Evolutionary conservation across 92 coral and sea anemone species (phyloP), one percentile per base, ranked within the genome.

Genomic region (Porites evermanni): DNA sequence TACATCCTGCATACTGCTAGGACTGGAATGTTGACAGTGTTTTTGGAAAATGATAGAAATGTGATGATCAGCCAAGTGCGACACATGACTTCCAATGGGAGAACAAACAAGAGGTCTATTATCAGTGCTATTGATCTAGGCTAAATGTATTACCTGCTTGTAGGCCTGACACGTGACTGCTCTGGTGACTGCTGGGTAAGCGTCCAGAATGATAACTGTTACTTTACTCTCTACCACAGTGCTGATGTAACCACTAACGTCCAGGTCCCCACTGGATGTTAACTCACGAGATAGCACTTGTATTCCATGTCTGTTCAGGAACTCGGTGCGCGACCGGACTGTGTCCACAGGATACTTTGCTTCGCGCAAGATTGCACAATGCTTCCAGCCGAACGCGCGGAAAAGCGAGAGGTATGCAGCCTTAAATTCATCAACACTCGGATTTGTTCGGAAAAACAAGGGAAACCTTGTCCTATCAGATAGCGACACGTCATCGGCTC

Each of bases 221-320:
- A 72, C 67, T 51, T 88, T 90, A 64, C 94, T 91, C 20, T 84
- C 88, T 26, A 70, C 79, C 52, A 94, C 88, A 53, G 83, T 89
- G 19, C 81, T 89, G 56, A 94, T 78, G 79, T 91, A 94, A 9
- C 89, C 64, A 14, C 52, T 61, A 8, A 90, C 89, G 70, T 91
- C 89, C 90, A 94, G 88, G 64, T 83, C 88, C 53, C 63, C 73
- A 66, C 86, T 90, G 78, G 91, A 77, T 13, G 97, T 87, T 20
- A 94, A 77, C 89, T 89, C 94, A 47, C 97, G 97, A 65, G 97
- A 94, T 84, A 93, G 75, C 18, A 89, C 93, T 72, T 91, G 87
- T 16, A 94, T 64, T 47, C 93, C 94, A 80, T 89, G 63, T 59
- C 75, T 83, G 70, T 85, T 86, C 19, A 94, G 75, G 75, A 81